These are phyloP conservation scores for Drosophila nr. fundita DNA, from an alignment of 2,888 invertebrate species.

Conservation along the genomic window DNA sequence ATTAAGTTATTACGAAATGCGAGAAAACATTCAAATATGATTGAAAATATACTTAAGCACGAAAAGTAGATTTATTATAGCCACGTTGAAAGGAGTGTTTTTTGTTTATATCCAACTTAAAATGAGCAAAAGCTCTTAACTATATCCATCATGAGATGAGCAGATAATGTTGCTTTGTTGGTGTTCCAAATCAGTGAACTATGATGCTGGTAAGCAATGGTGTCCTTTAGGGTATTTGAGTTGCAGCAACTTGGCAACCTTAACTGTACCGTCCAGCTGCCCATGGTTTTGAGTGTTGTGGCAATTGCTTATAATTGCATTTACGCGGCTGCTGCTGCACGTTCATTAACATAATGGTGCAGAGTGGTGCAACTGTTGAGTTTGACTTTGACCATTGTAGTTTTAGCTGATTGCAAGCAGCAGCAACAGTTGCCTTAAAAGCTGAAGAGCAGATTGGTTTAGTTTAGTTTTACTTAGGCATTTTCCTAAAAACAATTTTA, in stretches of 20 bases:
- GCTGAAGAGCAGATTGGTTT: not conserved
- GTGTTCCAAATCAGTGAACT: not conserved
- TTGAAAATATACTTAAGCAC: not conserved
- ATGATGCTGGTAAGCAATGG: not conserved
- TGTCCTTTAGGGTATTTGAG: not conserved
- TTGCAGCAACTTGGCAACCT: not conserved
- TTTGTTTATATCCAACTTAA: not conserved
- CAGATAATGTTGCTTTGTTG: not conserved
- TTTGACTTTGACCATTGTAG: slow-evolving; percentile 2
- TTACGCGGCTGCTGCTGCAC: slow-evolving; percentile 22
- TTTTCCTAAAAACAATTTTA: not conserved
- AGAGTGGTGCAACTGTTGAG: slow-evolving; percentile 1
- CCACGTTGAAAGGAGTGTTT: not conserved
- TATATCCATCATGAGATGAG: not conserved
- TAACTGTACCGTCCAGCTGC: not conserved
- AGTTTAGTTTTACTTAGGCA: not conserved
- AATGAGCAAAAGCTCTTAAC: not conserved
- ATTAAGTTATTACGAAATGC: not conserved
- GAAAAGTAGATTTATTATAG: not conserved
- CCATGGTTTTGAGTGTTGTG: slow-evolving; percentile 7
- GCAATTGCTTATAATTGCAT: slow-evolving; percentile 31
- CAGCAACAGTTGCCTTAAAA: not conserved
- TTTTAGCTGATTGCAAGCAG: not conserved
- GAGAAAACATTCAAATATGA: not conserved
- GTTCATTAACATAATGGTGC: slow-evolving; percentile 49